Percentiles rank a stretch among this genome's conserved stretches.
phyloP scores from a whole-genome alignment of 1,140 invertebrate species.

The Drosophila jambulina region DNA sequence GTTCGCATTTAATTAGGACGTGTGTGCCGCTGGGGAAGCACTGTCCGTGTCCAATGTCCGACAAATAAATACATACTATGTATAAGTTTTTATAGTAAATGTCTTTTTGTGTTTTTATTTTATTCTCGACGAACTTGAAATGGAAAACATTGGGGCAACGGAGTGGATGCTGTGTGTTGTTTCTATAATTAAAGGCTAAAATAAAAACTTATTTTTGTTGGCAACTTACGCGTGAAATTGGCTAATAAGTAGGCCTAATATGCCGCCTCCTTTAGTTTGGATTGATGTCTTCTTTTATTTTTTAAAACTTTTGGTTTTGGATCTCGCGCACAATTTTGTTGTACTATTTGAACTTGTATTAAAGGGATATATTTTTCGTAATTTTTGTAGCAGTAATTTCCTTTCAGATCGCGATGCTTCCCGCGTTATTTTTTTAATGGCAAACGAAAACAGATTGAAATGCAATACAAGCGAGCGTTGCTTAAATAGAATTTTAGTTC shows the following conservation, averaged over 20 bases:
- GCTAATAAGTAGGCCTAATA: conserved; percentile 59
- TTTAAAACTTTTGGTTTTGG: conserved; percentile 4
- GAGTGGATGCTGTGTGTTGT: conserved; percentile 34
- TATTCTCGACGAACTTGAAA: conserved; percentile 46
- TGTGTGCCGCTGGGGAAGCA: conserved; percentile 27
- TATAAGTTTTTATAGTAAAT: conserved; percentile 33
- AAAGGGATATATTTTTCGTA: conserved; percentile 2
- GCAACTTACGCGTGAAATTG: conserved; percentile 67
- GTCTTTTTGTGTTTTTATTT: conserved; percentile 30
- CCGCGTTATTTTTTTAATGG: conserved; percentile 36
- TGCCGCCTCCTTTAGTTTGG: conserved; percentile 16
- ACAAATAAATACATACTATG: conserved; percentile 18
- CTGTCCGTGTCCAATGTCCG: conserved; percentile 23
- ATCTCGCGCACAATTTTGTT: conserved; percentile 6
- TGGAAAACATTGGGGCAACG: conserved; percentile 44
- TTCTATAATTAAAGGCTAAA: conserved; percentile 37
- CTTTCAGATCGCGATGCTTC: background rate
- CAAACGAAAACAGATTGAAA: conserved; percentile 36
- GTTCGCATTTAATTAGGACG: conserved; percentile 67
- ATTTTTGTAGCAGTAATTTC: background rate
- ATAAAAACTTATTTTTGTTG: conserved; percentile 28
- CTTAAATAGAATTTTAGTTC: conserved; percentile 38
- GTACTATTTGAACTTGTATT: background rate
- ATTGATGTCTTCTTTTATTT: conserved; percentile 1
- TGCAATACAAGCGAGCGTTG: conserved; percentile 37